These are phyloP conservation scores for Epistrophe grossulariae DNA, from an alignment of 2,888 invertebrate species.

Conservation along the genomic window DNA sequence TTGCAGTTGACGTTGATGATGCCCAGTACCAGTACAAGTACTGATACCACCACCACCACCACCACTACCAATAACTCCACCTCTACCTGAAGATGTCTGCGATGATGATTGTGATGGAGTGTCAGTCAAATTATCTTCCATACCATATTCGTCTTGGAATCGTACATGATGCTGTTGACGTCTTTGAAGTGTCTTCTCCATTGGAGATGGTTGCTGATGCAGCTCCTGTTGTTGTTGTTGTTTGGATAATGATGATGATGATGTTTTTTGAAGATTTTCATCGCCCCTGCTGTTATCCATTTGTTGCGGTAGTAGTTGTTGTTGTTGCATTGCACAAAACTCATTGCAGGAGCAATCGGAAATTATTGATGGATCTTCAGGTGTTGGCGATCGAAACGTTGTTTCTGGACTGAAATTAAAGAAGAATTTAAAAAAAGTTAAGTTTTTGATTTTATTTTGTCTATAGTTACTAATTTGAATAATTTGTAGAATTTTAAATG, in stretches of 20 bases:
- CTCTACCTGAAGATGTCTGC: conserved; percentile 69
- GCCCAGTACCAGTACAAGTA: not conserved
- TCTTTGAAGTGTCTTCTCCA: conserved; percentile 63
- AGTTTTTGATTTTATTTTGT: not conserved
- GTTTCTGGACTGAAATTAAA: conserved; percentile 69
- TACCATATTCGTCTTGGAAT: conserved; percentile 66
- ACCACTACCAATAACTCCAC: conserved; percentile 13
- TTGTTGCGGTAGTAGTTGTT: conserved; percentile 1
- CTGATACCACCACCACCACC: not conserved
- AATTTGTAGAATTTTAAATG: no score
- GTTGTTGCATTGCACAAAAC: conserved; percentile 40
- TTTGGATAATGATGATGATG: conserved; percentile 9
- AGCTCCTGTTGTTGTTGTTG: conserved; percentile 34
- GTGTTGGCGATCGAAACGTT: conserved; percentile 72
- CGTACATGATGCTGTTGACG: conserved; percentile 72
- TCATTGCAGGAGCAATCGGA: conserved; percentile 72
- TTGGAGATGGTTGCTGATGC: conserved; percentile 56
- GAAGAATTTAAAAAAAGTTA: not conserved
- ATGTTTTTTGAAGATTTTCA: conserved; percentile 38
- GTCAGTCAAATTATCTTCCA: conserved; percentile 68
- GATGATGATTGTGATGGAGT: conserved; percentile 73
- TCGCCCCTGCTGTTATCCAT: conserved; percentile 31
- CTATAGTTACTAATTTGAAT: no score
- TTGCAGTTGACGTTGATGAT: conserved; percentile 35
- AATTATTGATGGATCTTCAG: conserved; percentile 72